Evolutionary conservation across 1,140 invertebrate species (phyloP).

Genomic region (Nymphalis io): DNA sequence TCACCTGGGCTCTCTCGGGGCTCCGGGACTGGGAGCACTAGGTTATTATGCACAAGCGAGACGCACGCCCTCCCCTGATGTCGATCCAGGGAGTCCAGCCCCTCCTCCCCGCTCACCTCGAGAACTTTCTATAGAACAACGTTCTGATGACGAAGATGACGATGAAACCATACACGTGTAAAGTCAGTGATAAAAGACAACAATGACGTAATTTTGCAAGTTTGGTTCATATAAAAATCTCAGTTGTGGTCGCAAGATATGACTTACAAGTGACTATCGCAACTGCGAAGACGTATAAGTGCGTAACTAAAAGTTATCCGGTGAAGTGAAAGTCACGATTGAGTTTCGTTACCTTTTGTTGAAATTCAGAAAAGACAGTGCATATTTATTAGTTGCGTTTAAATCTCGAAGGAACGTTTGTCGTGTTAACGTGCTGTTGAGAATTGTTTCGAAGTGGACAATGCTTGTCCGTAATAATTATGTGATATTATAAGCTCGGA

Average conservation of each 20-base stretch:
- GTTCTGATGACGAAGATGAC: conserved; percentile 71
- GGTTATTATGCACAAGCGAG: conserved; percentile 84
- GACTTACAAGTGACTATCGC: conserved; percentile 46
- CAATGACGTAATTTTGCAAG: conserved; percentile 30
- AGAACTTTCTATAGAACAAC: conserved; percentile 63
- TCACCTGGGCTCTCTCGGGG: conserved; percentile 77
- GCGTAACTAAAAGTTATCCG: conserved; percentile 39
- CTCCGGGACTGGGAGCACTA: conserved; percentile 82
- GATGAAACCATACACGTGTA: conserved; percentile 76
- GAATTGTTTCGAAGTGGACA: conserved; percentile 50
- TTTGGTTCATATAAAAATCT: conserved; percentile 33
- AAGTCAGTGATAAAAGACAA: conserved; percentile 46
- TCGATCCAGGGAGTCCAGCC: conserved; percentile 84
- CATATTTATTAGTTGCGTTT: conserved; percentile 43
- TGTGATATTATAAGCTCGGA: conserved; percentile 79
- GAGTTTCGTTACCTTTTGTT: conserved; percentile 30
- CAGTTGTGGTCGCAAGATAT: conserved; percentile 32
- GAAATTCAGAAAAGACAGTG: conserved; percentile 25
- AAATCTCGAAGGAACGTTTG: conserved; percentile 30
- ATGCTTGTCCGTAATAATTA: conserved; percentile 62
- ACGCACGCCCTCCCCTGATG: conserved; percentile 77
- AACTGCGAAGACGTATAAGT: conserved; percentile 43
- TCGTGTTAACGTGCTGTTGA: conserved; percentile 24
- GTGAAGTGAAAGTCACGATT: conserved; percentile 35
- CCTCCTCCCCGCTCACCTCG: conserved; percentile 77